Base-by-base conservation (phyloP, 2,797 vertebrate genomes). In the Sebastes oblongus region DNA sequence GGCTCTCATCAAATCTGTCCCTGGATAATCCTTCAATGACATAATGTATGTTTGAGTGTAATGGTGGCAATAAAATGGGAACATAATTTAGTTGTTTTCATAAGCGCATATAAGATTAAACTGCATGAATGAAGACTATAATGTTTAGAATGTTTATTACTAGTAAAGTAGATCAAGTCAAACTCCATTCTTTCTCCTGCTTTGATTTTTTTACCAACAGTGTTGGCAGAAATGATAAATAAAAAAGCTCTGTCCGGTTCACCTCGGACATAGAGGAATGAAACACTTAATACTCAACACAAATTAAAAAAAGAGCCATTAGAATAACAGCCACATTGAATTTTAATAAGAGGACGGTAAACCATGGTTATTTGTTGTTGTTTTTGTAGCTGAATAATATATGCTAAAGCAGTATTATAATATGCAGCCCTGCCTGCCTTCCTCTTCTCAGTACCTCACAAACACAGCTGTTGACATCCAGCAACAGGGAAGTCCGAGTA, bases 11-110 rank as follows among this genome's bases (percentile, higher is more conserved):
- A 86, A 73, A 91, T 89, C 69, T 74, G 83, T 93, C 90, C 90
- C 91, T 83, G 65, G 84, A 80, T 89, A 89, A 90, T 92, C 82
- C 72, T 77, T 59, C 91, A 92, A 93, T 92, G 86, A 90, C 72
- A 90, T 92, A 91, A 93, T 90, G 85, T 84, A 87, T 83, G 77
- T 86, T 81, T 73, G 58, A 87, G 81, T 84, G 56, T 83, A 91
- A 90, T 87, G 75, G 73, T 81, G 76, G 89, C 75, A 88, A 85
- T 91, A 86, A 87, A 92, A 90, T 16, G 4, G 68, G 62, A 80
- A 86, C 80, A 86, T 88, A 84, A 91, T 91, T 86, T 77, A 70
- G 68, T 82, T 81, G 78, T 88, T 91, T 92, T 92, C 79, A 89
- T 78, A 78, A 77, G 59, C 72, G 66, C 61, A 75, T 85, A 91